Percentiles rank a stretch among this genome's conserved stretches.
These are phyloP conservation scores for Paratilapia polleni DNA, from an alignment of 2,113 vertebrate genomes.

Conservation along the genomic window DNA sequence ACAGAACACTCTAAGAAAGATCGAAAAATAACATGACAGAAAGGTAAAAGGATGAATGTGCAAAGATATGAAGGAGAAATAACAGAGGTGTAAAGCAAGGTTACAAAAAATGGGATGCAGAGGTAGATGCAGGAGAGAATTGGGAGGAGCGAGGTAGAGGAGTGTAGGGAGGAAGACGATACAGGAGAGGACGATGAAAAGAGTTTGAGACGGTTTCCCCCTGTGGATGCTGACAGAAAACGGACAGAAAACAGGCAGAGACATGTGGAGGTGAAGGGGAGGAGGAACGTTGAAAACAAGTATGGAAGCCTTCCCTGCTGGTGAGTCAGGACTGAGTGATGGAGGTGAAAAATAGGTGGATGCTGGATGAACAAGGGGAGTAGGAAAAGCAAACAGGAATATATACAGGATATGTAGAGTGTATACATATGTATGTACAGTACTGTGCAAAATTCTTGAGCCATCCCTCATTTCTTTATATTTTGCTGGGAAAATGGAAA, in stretches of 20 bases:
- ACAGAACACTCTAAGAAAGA: not conserved
- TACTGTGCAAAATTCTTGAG: no score
- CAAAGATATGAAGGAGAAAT: not conserved
- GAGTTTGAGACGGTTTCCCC: not conserved
- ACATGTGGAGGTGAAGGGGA: not conserved
- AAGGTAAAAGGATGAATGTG: not conserved
- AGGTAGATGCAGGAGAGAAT: accelerated
- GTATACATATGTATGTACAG: no score
- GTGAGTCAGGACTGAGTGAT: not conserved
- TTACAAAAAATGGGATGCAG: not conserved
- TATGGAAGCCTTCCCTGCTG: conserved; percentile 41
- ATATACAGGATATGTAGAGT: accelerated
- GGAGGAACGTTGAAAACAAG: not conserved
- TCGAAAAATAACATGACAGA: not conserved
- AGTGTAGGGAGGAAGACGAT: not conserved
- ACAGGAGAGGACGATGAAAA: conserved; percentile 11
- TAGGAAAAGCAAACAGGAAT: not conserved
- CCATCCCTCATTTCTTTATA: no score
- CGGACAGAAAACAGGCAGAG: conserved; percentile 39
- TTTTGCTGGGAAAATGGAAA: no score
- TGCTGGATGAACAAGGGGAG: not conserved
- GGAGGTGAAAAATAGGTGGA: conserved; percentile 1
- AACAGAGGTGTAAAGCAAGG: not conserved
- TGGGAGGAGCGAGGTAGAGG: not conserved
- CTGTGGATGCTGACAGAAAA: conserved; percentile 48